phyloP scores from a whole-genome alignment of 2,888 invertebrate species.

The Dasysyrphus tricinctus region DNA sequence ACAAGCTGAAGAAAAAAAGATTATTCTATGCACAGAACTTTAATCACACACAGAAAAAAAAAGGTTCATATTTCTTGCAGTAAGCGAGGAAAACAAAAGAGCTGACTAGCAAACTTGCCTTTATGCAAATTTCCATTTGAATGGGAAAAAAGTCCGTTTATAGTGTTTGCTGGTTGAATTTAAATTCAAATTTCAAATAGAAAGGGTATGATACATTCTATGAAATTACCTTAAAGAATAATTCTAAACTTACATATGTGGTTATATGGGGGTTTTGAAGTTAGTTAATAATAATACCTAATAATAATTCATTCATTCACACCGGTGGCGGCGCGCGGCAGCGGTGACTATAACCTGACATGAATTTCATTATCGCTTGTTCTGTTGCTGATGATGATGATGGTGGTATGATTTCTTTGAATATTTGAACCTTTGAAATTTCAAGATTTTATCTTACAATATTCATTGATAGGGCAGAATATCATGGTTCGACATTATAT shows the following conservation, averaged over 20 bases:
- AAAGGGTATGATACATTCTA: slow-evolving; percentile 24
- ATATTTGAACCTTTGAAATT: slow-evolving; percentile 11
- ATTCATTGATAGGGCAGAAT: neutral
- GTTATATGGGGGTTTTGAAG: neutral
- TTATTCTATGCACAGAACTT: slow-evolving; percentile 66
- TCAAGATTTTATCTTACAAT: neutral
- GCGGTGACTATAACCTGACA: slow-evolving; percentile 14
- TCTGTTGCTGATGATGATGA: neutral
- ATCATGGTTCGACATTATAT: slow-evolving; percentile 1
- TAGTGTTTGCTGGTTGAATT: slow-evolving; percentile 57
- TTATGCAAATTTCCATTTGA: slow-evolving; percentile 65
- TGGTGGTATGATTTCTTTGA: neutral
- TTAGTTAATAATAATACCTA: neutral
- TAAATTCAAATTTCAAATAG: slow-evolving; percentile 44
- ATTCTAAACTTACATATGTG: neutral
- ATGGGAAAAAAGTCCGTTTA: slow-evolving; percentile 52
- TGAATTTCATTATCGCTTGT: slow-evolving; percentile 19
- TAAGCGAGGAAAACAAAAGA: slow-evolving; percentile 61
- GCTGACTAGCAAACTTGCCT: slow-evolving; percentile 61
- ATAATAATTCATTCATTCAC: slow-evolving; percentile 13
- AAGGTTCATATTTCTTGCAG: slow-evolving; percentile 63
- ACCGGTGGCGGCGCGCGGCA: neutral
- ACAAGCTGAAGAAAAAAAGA: slow-evolving; percentile 12
- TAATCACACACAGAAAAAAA: slow-evolving; percentile 24
- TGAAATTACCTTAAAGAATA: slow-evolving; percentile 45